Base-by-base conservation (phyloP, 2,113 vertebrate genomes). In the Sula dactylatra region DNA sequence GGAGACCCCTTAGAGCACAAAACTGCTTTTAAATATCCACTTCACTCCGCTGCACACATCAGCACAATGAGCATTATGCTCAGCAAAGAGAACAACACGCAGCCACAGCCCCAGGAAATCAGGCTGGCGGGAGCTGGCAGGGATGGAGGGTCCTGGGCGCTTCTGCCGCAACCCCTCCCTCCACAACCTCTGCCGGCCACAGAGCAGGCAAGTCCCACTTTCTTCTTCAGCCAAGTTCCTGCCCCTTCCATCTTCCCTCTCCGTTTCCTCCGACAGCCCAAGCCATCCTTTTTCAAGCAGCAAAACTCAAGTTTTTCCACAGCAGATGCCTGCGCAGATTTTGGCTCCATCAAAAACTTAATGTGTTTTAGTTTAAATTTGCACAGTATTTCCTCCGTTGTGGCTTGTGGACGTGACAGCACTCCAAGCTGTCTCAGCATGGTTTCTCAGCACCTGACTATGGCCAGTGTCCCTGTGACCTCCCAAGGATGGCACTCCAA, bases 401-500 rank as follows among this genome's bases (percentile, higher is more conserved):
- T 15, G 27, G 61, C 47, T 56, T 3, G 0, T 1, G 1, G 52
- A 81, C 67, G 54, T 36, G 80, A 38, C 49, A 80, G 76, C 62
- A 16, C 54, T n/a, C n/a, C 1, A 2, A 31, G 49, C 32, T 25
- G 8, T 3, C 36, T 59, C 11, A 0, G 4, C 0, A 4, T 4
- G 1, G 59, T 8, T 49, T 21, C 79, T 64, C 44, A 31, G 66
- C 2, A 44, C 12, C n/a, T 2, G 1, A 22, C 65, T 16, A 6
- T 1, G 3, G 54, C 49, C 31, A 25, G 21, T 6, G 49, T 7
- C 55, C 50, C 92, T 19, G 29, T 0, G 2, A n/a, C 11, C 31
- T 16, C 38, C 11, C 34, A 15, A 50, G 50, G 73, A 62, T 3
- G 1, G 19, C 67, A 45, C 59, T 42, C 29, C 78, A 66, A 25